A percentile compares a stretch with the other conserved stretches of the same genome.
phyloP scores from a whole-genome alignment of 2,888 invertebrate species.

The Drosophila sordidula region DNA sequence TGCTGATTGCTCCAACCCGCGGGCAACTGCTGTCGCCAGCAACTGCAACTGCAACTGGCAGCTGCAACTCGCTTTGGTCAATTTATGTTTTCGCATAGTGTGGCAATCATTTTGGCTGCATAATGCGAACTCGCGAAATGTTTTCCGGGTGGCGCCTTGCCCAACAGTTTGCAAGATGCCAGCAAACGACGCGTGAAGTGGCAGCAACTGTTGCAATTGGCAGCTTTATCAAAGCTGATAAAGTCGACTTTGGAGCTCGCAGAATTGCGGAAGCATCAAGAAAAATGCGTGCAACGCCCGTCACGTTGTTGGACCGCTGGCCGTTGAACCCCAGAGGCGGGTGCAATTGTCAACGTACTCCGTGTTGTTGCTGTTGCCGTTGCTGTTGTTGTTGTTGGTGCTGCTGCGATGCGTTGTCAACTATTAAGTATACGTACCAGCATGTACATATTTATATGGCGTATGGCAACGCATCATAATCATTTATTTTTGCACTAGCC shows the following conservation, averaged over 20 bases:
- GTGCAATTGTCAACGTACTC: slow-evolving; percentile 61
- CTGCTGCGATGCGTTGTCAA: slow-evolving; percentile 54
- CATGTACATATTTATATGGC: slow-evolving; percentile 27
- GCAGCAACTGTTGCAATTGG: slow-evolving; percentile 53
- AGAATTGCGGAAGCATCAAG: slow-evolving; percentile 80
- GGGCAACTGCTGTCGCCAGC: slow-evolving; percentile 7
- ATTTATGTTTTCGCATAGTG: slow-evolving; percentile 50
- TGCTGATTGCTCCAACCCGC: slow-evolving; percentile 5
- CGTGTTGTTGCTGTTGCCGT: slow-evolving; percentile 20
- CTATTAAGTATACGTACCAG: slow-evolving; percentile 52
- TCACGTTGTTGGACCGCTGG: slow-evolving; percentile 50
- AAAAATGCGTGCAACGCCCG: slow-evolving; percentile 73
- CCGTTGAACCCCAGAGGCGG: slow-evolving; percentile 62
- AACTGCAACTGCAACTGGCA: background rate
- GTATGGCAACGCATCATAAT: slow-evolving; percentile 73
- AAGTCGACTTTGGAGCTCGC: slow-evolving; percentile 30
- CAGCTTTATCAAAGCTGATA: slow-evolving; percentile 57
- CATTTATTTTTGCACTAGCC: slow-evolving; percentile 78
- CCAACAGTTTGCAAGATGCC: slow-evolving; percentile 37
- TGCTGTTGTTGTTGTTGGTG: slow-evolving; percentile 49
- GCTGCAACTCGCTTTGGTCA: slow-evolving; percentile 32
- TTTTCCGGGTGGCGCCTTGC: slow-evolving; percentile 67
- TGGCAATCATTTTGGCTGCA: slow-evolving; percentile 44
- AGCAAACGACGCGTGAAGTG: slow-evolving; percentile 59
- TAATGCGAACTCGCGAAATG: slow-evolving; percentile 43